These are phyloP conservation scores for Thermophis baileyi DNA, from an alignment of 2,113 vertebrate genomes.

Conservation along the genomic window DNA sequence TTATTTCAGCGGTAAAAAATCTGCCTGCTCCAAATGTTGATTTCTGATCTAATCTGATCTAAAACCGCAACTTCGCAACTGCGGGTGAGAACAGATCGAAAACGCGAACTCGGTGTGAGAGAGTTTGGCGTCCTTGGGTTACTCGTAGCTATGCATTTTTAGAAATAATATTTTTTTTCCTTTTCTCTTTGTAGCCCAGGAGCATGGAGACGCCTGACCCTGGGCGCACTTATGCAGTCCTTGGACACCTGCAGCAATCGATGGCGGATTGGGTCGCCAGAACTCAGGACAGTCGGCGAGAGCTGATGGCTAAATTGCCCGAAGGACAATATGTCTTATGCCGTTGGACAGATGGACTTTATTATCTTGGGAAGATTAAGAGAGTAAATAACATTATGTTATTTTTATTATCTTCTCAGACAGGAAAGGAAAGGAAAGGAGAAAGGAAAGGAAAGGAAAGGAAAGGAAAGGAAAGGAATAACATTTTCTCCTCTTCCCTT, in stretches of 20 bases:
- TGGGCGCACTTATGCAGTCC: slow-evolving; percentile 59
- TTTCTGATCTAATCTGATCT: background rate
- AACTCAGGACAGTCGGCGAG: slow-evolving; percentile 62
- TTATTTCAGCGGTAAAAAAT: background rate
- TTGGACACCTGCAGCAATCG: slow-evolving; percentile 47
- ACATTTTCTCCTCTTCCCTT: background rate
- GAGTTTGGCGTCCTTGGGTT: background rate
- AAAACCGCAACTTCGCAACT: background rate
- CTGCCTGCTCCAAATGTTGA: background rate
- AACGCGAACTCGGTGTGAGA: background rate
- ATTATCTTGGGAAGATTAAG: slow-evolving; percentile 95
- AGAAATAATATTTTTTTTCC: background rate
- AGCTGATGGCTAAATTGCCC: slow-evolving; percentile 76
- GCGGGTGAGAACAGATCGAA: background rate
- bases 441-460: no score
- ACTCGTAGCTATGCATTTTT: background rate
- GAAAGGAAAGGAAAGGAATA: no score
- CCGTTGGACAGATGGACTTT: slow-evolving; percentile 92
- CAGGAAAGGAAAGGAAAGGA: no score
- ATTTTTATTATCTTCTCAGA: no score
- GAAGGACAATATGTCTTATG: slow-evolving; percentile 94
- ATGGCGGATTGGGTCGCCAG: slow-evolving; percentile 36
- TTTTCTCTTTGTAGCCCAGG: background rate
- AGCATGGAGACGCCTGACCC: slow-evolving; percentile 70
- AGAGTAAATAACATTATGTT: slow-evolving; percentile 71